Base-by-base conservation (phyloP, 2,113 vertebrate genomes). In the Corvus moneduloides region DNA sequence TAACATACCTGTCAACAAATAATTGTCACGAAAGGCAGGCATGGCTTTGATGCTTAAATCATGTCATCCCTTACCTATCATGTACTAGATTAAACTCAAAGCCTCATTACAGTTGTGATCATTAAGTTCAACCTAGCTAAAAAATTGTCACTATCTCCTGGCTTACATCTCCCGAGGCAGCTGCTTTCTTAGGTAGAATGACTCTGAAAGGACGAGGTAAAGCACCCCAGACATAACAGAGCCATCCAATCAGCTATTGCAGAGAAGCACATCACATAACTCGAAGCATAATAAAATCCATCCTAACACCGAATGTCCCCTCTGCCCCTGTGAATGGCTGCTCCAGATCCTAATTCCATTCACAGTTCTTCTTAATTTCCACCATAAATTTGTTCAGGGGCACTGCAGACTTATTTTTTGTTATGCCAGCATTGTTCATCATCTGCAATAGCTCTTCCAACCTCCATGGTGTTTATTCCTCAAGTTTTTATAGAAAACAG, bases 41-140 rank as follows among this genome's bases (percentile, higher is more conserved):
- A 18, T 30, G 17, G 49, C 66, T 94, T 92, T 91, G 87, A 94
- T 89, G 41, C 26, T 64, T 94, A 85, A 89, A 82, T 89, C 84
- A 73, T 52, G 81, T 72, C 81, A 89, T 23, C 71, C 49, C 64
- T 89, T 85, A 35, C 71, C 41, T 46, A 79, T 68, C 46, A 32
- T 21, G 15, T 58, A 33, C 35, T 61, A 43, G 81, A 91, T 87
- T 76, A 94, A 94, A 93, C 59, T 91, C 74, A 93, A 89, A 95
- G 51, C 27, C 59, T 92, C 71, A 95, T 87, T 80, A 64, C 52
- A 79, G 54, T 23, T 64, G 33, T 49, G 54, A 96, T 83, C 90
- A 93, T 93, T 91, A 84, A 82, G 49, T 46, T 91, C 78, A 87
- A 17, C 64, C 54, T 15, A 75, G 54, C 62, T 96, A 75, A 91